phyloP scores from a whole-genome alignment of 2,797 vertebrate species.

The Mormyrops boulengeri region DNA sequence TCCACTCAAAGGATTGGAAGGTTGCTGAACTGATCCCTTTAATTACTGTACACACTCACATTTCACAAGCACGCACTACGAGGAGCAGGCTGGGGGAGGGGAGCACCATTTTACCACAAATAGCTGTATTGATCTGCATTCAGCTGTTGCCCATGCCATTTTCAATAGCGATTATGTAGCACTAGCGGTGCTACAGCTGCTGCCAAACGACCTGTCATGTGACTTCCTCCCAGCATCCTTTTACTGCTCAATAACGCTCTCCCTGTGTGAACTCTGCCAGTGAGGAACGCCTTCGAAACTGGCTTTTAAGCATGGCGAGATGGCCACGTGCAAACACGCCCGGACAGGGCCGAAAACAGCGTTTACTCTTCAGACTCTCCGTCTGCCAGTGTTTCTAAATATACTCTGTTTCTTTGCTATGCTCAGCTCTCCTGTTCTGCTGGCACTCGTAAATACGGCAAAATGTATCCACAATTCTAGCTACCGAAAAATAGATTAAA shows the following conservation, averaged over 20 bases:
- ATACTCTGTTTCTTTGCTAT: background rate
- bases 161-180: background rate
- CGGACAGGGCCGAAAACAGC: background rate
- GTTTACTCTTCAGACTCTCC: background rate
- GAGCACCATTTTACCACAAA: background rate
- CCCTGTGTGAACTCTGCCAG: background rate
- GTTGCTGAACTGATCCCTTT: conserved; percentile 10
- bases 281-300: background rate
- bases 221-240: background rate
- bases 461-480: background rate
- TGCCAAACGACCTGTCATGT: background rate
- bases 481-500: background rate
- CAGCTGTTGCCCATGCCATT: background rate
- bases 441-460: background rate
- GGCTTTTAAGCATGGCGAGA: background rate
- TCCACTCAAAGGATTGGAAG: conserved; percentile 51
- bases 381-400: background rate
- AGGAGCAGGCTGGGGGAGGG: background rate
- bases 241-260: background rate
- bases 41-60: background rate
- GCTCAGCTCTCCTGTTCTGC: background rate
- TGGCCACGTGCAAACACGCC: background rate
- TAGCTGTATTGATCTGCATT: background rate
- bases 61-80: background rate
- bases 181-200: background rate